Evolutionary conservation across 2,113 vertebrate species (phyloP), one percentile per base, ranked within the genome.

Genomic region (Brachyhypopomus occidentalis): DNA sequence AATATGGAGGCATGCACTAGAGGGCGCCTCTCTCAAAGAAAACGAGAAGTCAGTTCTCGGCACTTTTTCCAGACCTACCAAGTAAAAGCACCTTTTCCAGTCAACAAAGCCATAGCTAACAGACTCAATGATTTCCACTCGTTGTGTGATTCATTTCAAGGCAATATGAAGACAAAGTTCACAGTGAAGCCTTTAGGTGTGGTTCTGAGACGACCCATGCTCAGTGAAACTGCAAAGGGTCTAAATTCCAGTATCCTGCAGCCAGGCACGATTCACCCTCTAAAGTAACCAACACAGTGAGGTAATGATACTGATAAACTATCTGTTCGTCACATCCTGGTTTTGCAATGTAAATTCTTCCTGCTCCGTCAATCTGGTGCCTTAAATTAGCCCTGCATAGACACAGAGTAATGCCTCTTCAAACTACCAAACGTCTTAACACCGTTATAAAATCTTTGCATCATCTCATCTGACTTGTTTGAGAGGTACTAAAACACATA

Each of bases 251-350:
- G 2, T 0, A 16, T 9, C 25, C 30, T 74, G 30, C 52, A 6
- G 20, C 19, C 9, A 5, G 20, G 45, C 58, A 64, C n/a, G 2
- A 17, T 0, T 3, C 56, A 22, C 7, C 25, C 45, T 58, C 30
- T 27, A 22, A 0, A 1, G 45, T 19, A 84, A 70, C 16, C 6
- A 73, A 52, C 1, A 17, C 78, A 75, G 81, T 63, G 77, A 56
- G 60, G 73, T 27, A 88, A 87, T 72, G 75, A 84, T 77, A 85
- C 86, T 76, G 87, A 87, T 81, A 38, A 25, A 59, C 41, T 73
- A 73, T 66, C 45, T 74, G 45, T 30, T 30, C 8, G 23, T n/a
- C 23, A 74, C 27, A 30, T 48, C 56, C 23, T 22, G 25, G 62
- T 79, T 76, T 79, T 12, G 77, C 71, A 79, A 70, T 72, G 58